Percentiles rank a stretch among this genome's conserved stretches.
Conservation (phyloP, 2,888 invertebrate species). For the Cheilosia vernalis region DNA sequence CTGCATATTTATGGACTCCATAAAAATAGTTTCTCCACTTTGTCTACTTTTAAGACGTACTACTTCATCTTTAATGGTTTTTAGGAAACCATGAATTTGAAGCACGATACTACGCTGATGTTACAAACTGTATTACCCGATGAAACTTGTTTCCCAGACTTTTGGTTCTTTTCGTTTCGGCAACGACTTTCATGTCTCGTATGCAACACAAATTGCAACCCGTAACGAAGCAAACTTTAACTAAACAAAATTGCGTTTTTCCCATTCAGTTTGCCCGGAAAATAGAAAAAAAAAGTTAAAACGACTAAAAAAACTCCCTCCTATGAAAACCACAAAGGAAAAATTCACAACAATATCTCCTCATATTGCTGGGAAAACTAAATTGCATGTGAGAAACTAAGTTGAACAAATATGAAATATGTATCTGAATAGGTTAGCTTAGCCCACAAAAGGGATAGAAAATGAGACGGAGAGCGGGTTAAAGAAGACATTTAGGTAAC, state of each 20-base stretch:
- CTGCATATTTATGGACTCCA: too few relatives aligned
- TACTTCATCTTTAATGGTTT: too few relatives aligned
- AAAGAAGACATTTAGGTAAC: conserved; percentile 20
- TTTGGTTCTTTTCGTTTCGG: background rate
- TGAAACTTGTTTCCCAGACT: background rate
- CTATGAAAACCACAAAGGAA: conserved; percentile 37
- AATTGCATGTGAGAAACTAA: conserved; percentile 42
- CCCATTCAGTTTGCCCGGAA: conserved; percentile 1
- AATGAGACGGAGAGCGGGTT: background rate
- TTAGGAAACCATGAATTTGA: too few relatives aligned
- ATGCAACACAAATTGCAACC: conserved; percentile 51
- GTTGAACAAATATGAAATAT: conserved; percentile 55
- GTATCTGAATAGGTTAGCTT: conserved; percentile 2
- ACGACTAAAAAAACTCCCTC: background rate
- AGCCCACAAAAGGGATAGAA: conserved; percentile 26
- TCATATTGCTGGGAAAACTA: conserved; percentile 44
- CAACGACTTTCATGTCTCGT: conserved; percentile 15
- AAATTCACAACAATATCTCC: conserved; percentile 57
- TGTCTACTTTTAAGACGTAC: too few relatives aligned
- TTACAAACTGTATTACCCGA: background rate
- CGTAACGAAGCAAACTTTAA: conserved; percentile 56
- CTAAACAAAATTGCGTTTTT: conserved; percentile 47
- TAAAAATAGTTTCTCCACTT: too few relatives aligned
- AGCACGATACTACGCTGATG: background rate
- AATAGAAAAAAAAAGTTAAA: background rate